Evolutionary conservation across 2,888 invertebrate genomes (phyloP), one percentile per base, ranked within the genome.

Genomic region (Drosophila robusta): DNA sequence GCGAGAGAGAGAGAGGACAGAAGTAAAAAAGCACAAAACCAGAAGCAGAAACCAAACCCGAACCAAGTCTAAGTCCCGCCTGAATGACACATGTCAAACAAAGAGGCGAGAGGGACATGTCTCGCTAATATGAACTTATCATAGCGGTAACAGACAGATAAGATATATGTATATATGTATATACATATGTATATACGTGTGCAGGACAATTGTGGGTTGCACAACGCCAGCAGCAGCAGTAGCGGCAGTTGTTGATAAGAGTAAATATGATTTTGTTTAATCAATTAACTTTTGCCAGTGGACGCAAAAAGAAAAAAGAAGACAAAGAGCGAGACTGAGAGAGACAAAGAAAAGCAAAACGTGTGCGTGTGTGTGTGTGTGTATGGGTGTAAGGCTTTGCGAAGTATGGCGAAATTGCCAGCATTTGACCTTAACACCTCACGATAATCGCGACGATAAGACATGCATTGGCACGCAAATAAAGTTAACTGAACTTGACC

Each of bases 191-290:
- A 22, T 32, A 2, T 32, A 14, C 46, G 39, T 14, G 55, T 56
- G 44, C 68, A 70, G 70, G 52, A 70, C 64, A 47, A 63, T 32
- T 60, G 42, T 38, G 24, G 54, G 45, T 70, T 66, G 62, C 58
- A 63, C 70, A 70, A 66, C 58, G 32, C 18, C 26, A 55, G 9
- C 26, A 34, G 29, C 54, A 45, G 16, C 46, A 42, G 12, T 12
- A 34, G 47, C 52, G 32, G 26, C 42, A 55, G 47, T 46, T 72
- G 56, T 66, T 72, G 76, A 75, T 76, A 76, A 76, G 42, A 38
- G 8, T 46, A 61, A 75, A 54, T 61, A 75, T 49, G 32, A 57
- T 63, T 67, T 75, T 75, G 71, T 75, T 75, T 62, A 75, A 75
- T 75, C 71, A 75, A 75, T 75, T 67, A 50, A 46, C 45, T 57